These are phyloP conservation scores for Uloborus plumipes DNA, from an alignment of 2,888 invertebrate species.

Conservation along the genomic window DNA sequence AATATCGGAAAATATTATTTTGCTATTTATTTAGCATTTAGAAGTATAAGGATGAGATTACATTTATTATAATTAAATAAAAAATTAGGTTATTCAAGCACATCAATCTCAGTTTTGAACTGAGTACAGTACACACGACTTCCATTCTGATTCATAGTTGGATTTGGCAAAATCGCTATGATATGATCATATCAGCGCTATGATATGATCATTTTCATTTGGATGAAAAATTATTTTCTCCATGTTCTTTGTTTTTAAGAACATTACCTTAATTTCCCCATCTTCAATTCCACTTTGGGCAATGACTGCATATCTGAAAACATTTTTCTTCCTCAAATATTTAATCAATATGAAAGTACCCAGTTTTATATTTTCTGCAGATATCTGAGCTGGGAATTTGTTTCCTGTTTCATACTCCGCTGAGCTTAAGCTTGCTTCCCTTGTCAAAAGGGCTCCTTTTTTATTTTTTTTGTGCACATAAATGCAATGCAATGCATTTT, in stretches of 20 bases:
- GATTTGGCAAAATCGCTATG: too few species aligned
- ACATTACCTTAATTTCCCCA: conserved; percentile 8
- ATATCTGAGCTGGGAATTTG: too few species aligned
- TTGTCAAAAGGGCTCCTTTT: too few species aligned
- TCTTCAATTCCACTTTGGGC: too few species aligned
- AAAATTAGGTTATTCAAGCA: conserved; percentile 1
- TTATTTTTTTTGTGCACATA: too few species aligned
- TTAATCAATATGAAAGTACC: conserved; percentile 10
- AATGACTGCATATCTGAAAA: conserved; percentile 11
- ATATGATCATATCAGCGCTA: too few species aligned
- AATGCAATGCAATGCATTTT: too few species aligned
- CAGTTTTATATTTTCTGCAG: not conserved
- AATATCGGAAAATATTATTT: too few species aligned
- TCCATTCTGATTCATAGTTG: conserved; percentile 12
- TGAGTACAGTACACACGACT: conserved; percentile 10
- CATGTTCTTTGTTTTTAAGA: conserved; percentile 5
- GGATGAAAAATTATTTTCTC: not conserved
- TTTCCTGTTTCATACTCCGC: too few species aligned
- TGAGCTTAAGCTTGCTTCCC: too few species aligned
- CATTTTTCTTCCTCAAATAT: conserved; percentile 1
- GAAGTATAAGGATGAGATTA: not conserved
- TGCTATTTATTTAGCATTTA: too few species aligned
- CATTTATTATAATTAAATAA: not conserved
- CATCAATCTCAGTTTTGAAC: conserved; percentile 10
- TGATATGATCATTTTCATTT: conserved; percentile 15